Percentiles rank a stretch among this genome's conserved stretches.
phyloP scores from a whole-genome alignment of 1,140 invertebrate species.

The Megalonaias nervosa region DNA sequence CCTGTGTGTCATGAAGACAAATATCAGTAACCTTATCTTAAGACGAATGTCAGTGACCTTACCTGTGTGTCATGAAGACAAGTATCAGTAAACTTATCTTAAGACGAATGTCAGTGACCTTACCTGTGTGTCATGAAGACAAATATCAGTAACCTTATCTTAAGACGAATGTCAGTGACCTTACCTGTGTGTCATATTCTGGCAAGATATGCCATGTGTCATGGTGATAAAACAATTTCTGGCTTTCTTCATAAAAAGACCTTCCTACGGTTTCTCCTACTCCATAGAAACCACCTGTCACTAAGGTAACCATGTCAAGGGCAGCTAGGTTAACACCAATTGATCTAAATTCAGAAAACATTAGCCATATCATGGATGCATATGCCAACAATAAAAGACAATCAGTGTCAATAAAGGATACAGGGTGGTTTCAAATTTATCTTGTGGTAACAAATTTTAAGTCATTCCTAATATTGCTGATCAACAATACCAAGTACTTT shows the following conservation, averaged over 20 bases:
- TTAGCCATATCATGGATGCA: not conserved
- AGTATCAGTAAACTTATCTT: too few relatives aligned
- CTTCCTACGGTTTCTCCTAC: slow-evolving; percentile 58
- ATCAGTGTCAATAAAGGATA: not conserved
- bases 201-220: too few relatives aligned
- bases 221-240: slow-evolving; percentile 12
- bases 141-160: too few relatives aligned
- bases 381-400: not conserved
- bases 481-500: not conserved
- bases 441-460: not conserved
- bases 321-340: slow-evolving; percentile 65
- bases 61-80: too few relatives aligned
- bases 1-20: too few relatives aligned
- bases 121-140: too few relatives aligned
- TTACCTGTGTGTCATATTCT: not conserved
- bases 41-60: too few relatives aligned
- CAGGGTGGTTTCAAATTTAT: not conserved
- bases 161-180: not conserved
- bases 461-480: not conserved
- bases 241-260: slow-evolving; percentile 45
- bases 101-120: too few relatives aligned
- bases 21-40: too few relatives aligned
- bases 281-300: slow-evolving; percentile 68
- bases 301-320: slow-evolving; percentile 56
- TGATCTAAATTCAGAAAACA: slow-evolving; percentile 38